Conservation (phyloP, 1,140 invertebrate genomes). For the Chelonus insularis region DNA sequence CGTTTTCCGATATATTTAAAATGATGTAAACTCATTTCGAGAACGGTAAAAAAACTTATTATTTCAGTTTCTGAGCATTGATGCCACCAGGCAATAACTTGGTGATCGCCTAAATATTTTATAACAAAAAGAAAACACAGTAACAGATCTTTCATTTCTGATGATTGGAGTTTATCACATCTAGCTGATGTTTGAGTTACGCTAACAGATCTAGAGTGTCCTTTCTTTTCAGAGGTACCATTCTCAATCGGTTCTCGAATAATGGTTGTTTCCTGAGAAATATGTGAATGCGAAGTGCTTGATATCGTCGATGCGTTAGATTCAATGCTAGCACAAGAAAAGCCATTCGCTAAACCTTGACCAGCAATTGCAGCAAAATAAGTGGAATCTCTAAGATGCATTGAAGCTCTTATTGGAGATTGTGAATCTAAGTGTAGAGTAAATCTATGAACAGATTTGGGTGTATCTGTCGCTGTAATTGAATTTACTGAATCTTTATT, state of each 20-base stretch:
- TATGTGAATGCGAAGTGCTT: constrained; percentile 63
- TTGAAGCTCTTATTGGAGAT: constrained; percentile 63
- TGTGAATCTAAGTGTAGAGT: constrained; percentile 64
- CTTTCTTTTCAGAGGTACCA: constrained; percentile 40
- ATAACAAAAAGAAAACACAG: constrained; percentile 89
- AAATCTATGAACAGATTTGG: constrained; percentile 58
- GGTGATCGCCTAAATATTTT: constrained; percentile 85
- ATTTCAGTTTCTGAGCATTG: constrained; percentile 77
- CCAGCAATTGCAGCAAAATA: constrained; percentile 80
- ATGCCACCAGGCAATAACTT: constrained; percentile 89
- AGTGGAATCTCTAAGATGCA: constrained; percentile 70
- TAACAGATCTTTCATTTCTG: constrained; percentile 85
- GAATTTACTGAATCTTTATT: constrained; percentile 35
- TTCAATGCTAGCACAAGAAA: constrained; percentile 65
- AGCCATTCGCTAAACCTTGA: constrained; percentile 64
- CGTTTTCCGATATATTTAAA: constrained; percentile 87
- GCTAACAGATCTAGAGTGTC: constrained; percentile 62
- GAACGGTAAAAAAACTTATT: constrained; percentile 76
- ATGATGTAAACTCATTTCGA: constrained; percentile 82
- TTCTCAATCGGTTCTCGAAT: constrained; percentile 56
- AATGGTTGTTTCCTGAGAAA: constrained; percentile 69
- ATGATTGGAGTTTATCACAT: constrained; percentile 74
- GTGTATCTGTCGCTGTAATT: constrained; percentile 49
- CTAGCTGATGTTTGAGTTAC: constrained; percentile 62
- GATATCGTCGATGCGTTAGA: constrained; percentile 66